Evolutionary conservation across 1,140 invertebrate genomes (phyloP), one percentile per base, ranked within the genome.

Genomic region (Cherax quadricarinatus): DNA sequence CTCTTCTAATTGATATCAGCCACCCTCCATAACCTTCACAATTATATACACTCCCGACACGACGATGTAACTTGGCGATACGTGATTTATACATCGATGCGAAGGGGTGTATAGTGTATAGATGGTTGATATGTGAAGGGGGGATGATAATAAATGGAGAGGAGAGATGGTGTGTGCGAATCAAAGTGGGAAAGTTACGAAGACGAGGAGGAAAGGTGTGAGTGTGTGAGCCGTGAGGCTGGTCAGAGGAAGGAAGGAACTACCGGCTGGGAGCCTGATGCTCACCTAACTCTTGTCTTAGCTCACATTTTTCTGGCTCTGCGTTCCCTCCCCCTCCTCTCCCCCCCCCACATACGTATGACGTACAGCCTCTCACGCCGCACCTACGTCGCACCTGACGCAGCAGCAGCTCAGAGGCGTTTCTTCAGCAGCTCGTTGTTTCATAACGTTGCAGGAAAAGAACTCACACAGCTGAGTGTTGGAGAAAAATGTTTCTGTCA

Each of bases 241-340:
- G 87, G 87, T 88, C 75, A 88, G 87, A 62, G 87, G 75, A 88
- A 88, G 87, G 87, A 88, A 80, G 87, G 87, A 88, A 88, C 30
- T 80, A 60, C 75, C 85, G 70, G 85, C 85, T 88, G 51, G 49
- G 81, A 83, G 75, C 73, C 49, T 62, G 86, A 87, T 62, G 78
- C 79, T 18, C 24, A 70, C 88, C 80, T 89, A 89, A 89, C 80
- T 89, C 79, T 60, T 73, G 88, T 82, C 88, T 89, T 70, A 89
- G 57, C 79, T 21, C 62, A 89, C 88, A 89, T 89, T 89, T 89
- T 86, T 86, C 85, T 73, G n/a, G 66, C 62, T 86, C 70, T 66
- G 48, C 85, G n/a, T 49, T 86, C 75, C 75, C 85, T 41, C 30
- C 30, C 30, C 30, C 30, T 2, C 30, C 2, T 2, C 30, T 41